A percentile compares a stretch with the other conserved stretches of the same genome.
These are phyloP conservation scores for Indicator maculatus DNA, from an alignment of 2,113 vertebrate genomes.

Conservation along the genomic window DNA sequence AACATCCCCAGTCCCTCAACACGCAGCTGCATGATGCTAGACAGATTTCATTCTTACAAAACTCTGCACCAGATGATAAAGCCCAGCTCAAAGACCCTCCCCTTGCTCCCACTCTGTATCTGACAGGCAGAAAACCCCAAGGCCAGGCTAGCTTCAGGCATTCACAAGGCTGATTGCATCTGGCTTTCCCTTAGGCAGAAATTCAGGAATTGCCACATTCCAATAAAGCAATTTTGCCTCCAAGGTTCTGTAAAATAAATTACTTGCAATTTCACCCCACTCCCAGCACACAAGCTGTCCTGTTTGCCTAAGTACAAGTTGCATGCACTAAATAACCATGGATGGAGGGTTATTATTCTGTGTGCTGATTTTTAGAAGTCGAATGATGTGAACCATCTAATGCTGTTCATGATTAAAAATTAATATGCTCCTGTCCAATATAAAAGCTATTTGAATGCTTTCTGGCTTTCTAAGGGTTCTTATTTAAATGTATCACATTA, in stretches of 20 bases:
- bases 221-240: slow-evolving; percentile 4
- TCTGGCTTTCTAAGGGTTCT: neutral
- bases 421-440: neutral
- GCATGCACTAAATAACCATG: neutral
- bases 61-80: neutral
- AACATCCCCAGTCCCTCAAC: neutral
- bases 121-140: neutral
- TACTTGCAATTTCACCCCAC: neutral
- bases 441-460: neutral
- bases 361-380: neutral
- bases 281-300: neutral
- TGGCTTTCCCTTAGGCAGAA: neutral
- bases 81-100: neutral
- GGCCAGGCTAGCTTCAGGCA: neutral
- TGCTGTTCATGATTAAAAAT: neutral
- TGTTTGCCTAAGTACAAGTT: neutral
- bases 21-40: neutral
- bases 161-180: neutral
- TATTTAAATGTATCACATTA: neutral
- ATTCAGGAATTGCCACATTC: slow-evolving; percentile 55
- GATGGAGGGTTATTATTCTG: neutral
- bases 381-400: neutral
- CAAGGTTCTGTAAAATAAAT: neutral
- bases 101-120: neutral
- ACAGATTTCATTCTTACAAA: neutral